Base-by-base conservation (phyloP, 2,888 invertebrate genomes). In the Meliscaeva auricollis region DNA sequence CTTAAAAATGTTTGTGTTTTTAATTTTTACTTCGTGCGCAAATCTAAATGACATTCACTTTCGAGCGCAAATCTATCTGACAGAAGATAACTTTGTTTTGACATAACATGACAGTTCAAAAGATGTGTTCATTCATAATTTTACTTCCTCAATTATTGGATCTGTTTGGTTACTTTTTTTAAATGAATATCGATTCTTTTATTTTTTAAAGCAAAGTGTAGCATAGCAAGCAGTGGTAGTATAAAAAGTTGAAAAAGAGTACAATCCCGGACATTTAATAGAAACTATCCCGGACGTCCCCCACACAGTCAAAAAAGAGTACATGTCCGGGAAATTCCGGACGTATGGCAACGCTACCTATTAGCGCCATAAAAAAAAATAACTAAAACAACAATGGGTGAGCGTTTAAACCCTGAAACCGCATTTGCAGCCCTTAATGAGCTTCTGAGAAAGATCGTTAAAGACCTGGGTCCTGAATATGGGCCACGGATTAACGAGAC, bases 271-370 rank as follows among this genome's bases (percentile, higher is more conserved):
- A 56, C 26, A 30, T 7, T 56, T 56, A 56, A 30, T 4, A 41
- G n/a, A 41, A 62, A 22, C 38, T 60, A 60, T 60, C 38, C 60
- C 60, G 60, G 60, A 60, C 60, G 60, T 15, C 20, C 60, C 60
- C 60, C 60, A 9, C 32, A 26, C 11, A 32, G 58, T 2, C 35
- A 15, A 15, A 60, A 60, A 38, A 17, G 38, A 38, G 62, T 17
- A 62, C 44, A 62, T 62, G 44, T 62, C 62, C 62, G 62, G 62
- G 38, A 62, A 62, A 62, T 44, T 13, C 62, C 62, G 62, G 62
- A 62, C 62, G 44, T 20, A 62, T 62, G 62, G 62, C 22, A 44
- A 44, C 62, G 8, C 35, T 38, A 38, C 26, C n/a, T n/a, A n/a
- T n/a, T n/a, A 26, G 26, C 3, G 26, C 4, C 26, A 26, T 26